Evolutionary conservation across 1,140 invertebrate species (phyloP).

Genomic region (Heliconius hermathena): DNA sequence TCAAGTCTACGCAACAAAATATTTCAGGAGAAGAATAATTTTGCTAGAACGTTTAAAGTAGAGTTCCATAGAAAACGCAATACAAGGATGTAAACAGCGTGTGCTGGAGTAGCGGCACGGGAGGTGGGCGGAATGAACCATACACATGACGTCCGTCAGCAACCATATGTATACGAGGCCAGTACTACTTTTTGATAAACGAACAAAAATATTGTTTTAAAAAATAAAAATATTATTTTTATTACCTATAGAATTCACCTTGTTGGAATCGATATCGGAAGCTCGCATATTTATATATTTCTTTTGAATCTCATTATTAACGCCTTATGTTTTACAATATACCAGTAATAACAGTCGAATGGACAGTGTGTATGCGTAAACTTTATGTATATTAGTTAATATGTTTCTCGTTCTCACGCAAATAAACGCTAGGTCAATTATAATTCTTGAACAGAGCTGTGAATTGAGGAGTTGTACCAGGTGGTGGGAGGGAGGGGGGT

Average conservation of each 20-base stretch:
- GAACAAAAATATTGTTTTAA: too few species aligned
- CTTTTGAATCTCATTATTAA: not conserved
- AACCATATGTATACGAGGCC: not conserved
- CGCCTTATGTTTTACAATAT: not conserved
- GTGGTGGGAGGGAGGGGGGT: not conserved
- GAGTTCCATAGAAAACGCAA: too few species aligned
- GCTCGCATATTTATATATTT: not conserved
- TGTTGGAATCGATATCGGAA: not conserved
- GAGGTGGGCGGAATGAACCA: not conserved
- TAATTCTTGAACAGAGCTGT: constrained; percentile 38
- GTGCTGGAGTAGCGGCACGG: not conserved
- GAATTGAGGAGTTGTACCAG: constrained; percentile 18
- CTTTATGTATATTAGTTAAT: constrained; percentile 15
- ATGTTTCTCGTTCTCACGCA: constrained; percentile 42
- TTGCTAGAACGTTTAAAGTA: too few species aligned
- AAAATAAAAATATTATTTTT: not conserved
- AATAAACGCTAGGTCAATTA: constrained; percentile 43
- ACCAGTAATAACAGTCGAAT: not conserved
- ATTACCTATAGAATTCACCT: not conserved
- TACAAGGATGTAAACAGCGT: not conserved
- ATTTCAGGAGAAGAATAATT: too few species aligned
- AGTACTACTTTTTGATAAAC: too few species aligned
- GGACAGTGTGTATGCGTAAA: not conserved
- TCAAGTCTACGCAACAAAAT: too few species aligned
- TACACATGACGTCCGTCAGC: not conserved